Percentiles rank a stretch among this genome's conserved stretches.
phyloP scores from a whole-genome alignment of 2,797 vertebrate genomes.

The Serranus cabrilla region DNA sequence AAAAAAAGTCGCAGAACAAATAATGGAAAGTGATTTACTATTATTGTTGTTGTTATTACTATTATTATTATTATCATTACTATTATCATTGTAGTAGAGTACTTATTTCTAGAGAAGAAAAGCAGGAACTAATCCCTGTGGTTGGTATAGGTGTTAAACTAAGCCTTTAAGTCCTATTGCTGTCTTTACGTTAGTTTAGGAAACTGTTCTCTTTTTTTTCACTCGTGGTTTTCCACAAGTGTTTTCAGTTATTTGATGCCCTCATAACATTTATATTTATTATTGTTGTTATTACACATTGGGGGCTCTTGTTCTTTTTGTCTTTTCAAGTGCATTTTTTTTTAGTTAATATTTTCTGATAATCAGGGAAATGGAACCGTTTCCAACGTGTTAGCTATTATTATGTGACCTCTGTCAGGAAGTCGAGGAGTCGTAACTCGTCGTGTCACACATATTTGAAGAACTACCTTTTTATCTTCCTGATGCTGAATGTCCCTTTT shows the following conservation, averaged over 20 bases:
- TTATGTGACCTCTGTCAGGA: constrained; percentile 89
- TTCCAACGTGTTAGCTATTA: constrained; percentile 86
- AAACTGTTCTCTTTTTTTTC: constrained; percentile 71
- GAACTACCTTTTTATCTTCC: constrained; percentile 86
- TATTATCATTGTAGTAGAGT: constrained; percentile 86
- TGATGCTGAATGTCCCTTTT: constrained; percentile 93
- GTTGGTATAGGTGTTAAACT: constrained; percentile 82
- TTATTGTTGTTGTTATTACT: constrained; percentile 70
- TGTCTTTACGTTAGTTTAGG: constrained; percentile 84
- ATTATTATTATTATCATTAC: constrained; percentile 81
- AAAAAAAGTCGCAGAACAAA: constrained; percentile 81
- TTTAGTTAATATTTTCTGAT: constrained; percentile 84
- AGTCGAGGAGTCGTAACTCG: constrained; percentile 85
- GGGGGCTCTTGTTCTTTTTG: constrained; percentile 82
- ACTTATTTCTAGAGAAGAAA: constrained; percentile 85
- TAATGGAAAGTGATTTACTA: constrained; percentile 79
- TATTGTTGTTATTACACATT: constrained; percentile 82
- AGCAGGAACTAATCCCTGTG: constrained; percentile 87
- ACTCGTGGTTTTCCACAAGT: constrained; percentile 70
- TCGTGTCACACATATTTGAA: constrained; percentile 83
- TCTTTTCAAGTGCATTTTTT: constrained; percentile 83
- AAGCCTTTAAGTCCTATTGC: constrained; percentile 87
- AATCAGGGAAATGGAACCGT: constrained; percentile 98
- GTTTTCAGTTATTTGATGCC: constrained; percentile 81
- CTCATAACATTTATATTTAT: constrained; percentile 87